Percentiles rank a stretch among this genome's conserved stretches.
These are phyloP conservation scores for Oscheius sp. DNA, from an alignment of 1,140 invertebrate genomes.

Conservation along the genomic window DNA sequence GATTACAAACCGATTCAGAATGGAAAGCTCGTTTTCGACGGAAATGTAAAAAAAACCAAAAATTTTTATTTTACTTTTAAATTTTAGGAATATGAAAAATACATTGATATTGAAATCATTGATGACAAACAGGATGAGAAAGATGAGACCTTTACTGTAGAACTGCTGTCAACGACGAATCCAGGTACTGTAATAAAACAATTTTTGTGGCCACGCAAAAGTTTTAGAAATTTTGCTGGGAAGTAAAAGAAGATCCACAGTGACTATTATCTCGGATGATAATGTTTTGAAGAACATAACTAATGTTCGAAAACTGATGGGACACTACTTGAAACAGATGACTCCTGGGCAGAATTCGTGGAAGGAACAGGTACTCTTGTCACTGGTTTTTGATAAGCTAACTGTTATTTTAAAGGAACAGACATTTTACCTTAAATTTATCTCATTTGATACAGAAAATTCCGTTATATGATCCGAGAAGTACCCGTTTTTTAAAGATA, in stretches of 20 bases:
- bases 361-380: conserved; percentile 32
- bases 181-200: neutral
- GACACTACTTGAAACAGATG: conserved; percentile 30
- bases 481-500: no score
- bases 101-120: conserved; percentile 77
- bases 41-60: conserved; percentile 3
- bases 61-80: neutral
- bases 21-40: conserved; percentile 14
- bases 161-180: conserved; percentile 65
- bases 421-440: no score
- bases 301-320: conserved; percentile 32
- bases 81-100: conserved; percentile 32
- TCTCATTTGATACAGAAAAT: no score
- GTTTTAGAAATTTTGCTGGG: conserved; percentile 10
- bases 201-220: neutral
- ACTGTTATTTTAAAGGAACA: no score
- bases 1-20: conserved; percentile 25
- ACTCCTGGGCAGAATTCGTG: conserved; percentile 28
- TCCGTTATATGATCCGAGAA: no score
- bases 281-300: conserved; percentile 35
- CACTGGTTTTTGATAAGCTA: no score
- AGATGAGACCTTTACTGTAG: conserved; percentile 85
- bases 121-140: conserved; percentile 98
- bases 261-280: conserved; percentile 37
- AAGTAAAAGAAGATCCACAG: conserved; percentile 7